phyloP scores from a whole-genome alignment of 2,113 vertebrate species.

The Cyanistes caeruleus region DNA sequence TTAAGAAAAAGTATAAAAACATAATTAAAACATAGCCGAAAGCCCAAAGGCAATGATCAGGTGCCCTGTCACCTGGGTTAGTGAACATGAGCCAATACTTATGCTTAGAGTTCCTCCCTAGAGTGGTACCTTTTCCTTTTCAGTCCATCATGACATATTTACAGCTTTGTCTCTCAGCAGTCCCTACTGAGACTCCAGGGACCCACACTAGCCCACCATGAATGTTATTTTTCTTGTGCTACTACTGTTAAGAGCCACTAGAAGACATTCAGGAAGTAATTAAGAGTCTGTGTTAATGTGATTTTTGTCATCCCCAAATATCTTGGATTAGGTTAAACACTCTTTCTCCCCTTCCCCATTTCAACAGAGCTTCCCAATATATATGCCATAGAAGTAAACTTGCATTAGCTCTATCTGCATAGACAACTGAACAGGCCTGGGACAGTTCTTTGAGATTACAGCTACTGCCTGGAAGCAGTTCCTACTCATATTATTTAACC shows the following conservation, averaged over 20 bases:
- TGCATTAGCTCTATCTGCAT: not conserved
- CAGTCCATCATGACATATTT: not conserved
- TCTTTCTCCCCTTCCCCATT: not conserved
- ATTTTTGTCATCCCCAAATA: constrained; percentile 26
- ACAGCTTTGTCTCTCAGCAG: constrained; percentile 8
- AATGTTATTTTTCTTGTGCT: not conserved
- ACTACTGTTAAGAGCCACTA: not conserved
- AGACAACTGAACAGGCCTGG: not conserved
- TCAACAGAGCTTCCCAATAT: not conserved
- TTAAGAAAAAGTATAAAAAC: not conserved
- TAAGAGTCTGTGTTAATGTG: not conserved
- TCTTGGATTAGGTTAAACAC: not conserved
- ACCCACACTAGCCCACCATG: not conserved
- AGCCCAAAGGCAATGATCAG: not conserved
- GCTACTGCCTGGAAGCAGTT: not conserved
- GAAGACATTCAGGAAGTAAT: constrained; percentile 27
- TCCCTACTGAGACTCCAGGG: not conserved
- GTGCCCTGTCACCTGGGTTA: not conserved
- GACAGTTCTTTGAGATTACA: not conserved
- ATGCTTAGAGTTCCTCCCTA: not conserved
- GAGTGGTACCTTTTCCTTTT: not conserved
- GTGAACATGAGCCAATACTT: not conserved
- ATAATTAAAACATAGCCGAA: not conserved
- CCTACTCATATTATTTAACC: not conserved
- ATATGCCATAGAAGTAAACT: not conserved